Percentiles rank a stretch among this genome's conserved stretches.
These are phyloP conservation scores for Lithodes maja DNA, from an alignment of 2,888 invertebrate genomes.

Conservation along the genomic window DNA sequence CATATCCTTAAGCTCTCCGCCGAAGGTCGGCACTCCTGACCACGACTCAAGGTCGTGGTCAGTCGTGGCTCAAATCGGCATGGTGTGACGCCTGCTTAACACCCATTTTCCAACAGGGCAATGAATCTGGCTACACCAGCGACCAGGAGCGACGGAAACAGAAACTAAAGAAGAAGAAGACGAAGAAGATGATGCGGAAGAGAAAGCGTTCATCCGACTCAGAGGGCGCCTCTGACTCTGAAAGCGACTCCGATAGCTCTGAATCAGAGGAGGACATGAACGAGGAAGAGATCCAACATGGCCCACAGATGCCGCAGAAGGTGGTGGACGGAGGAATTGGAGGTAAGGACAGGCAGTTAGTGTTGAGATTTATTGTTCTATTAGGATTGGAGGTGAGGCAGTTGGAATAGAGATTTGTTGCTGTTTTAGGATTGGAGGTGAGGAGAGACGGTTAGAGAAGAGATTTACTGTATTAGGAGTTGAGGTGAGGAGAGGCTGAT, in stretches of 20 bases:
- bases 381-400: too few relatives aligned
- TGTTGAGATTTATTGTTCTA: too few relatives aligned
- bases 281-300: constrained; percentile 80
- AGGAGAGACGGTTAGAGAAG: too few relatives aligned
- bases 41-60: too few relatives aligned
- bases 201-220: neutral
- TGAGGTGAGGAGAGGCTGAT: too few relatives aligned
- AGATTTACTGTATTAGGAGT: too few relatives aligned
- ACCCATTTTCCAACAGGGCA: constrained; percentile 17
- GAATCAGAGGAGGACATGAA: constrained; percentile 38
- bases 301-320: constrained; percentile 24
- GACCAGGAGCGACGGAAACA: neutral
- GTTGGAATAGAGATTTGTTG: too few relatives aligned
- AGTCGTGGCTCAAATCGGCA: too few relatives aligned
- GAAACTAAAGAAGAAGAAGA: neutral
- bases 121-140: constrained; percentile 36
- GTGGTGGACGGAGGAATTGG: constrained; percentile 10
- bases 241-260: constrained; percentile 39
- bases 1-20: too few relatives aligned
- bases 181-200: constrained; percentile 13
- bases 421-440: too few relatives aligned
- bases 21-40: too few relatives aligned
- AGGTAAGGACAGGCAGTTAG: neutral
- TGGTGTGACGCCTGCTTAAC: too few relatives aligned
- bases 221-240: constrained; percentile 34